A percentile compares a stretch with the other conserved stretches of the same genome.
These are phyloP conservation scores for Brachionus sp. DNA, from an alignment of 1,140 invertebrate species.

Conservation along the genomic window DNA sequence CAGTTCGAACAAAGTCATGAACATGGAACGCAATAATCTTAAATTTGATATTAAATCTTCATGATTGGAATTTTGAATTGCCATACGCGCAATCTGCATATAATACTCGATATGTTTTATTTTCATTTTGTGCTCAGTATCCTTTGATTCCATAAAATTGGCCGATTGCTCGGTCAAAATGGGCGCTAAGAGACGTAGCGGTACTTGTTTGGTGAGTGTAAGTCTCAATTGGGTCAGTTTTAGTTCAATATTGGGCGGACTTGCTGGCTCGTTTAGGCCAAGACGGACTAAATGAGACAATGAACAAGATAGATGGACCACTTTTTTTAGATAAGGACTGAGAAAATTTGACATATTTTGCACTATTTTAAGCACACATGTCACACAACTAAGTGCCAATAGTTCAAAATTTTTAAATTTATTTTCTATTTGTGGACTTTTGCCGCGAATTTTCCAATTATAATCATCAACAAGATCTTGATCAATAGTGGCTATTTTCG, in stretches of 20 bases:
- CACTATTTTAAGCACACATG: constrained; percentile 73
- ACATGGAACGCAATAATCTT: constrained; percentile 1
- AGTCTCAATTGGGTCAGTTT: constrained; percentile 47
- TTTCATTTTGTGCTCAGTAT: background rate
- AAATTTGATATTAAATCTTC: constrained; percentile 28
- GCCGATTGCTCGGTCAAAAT: constrained; percentile 45
- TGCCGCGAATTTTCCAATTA: background rate
- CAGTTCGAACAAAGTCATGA: constrained; percentile 20
- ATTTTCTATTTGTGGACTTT: background rate
- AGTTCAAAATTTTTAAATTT: constrained; percentile 58
- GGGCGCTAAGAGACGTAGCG: constrained; percentile 60
- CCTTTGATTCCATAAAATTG: background rate
- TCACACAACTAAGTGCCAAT: constrained; percentile 66
- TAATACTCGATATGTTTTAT: constrained; percentile 26
- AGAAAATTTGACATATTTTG: constrained; percentile 75
- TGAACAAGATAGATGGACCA: constrained; percentile 64
- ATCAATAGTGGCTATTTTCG: constrained; percentile 48
- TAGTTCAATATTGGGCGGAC: background rate
- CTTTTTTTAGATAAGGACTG: constrained; percentile 71
- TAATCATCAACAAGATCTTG: constrained; percentile 11
- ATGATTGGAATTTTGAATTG: constrained; percentile 1
- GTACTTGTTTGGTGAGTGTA: constrained; percentile 49
- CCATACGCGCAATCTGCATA: constrained; percentile 21
- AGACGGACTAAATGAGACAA: constrained; percentile 23
- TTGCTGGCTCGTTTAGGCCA: background rate